phyloP scores from a whole-genome alignment of 2,797 vertebrate genomes.

The Erpetoichthys calabaricus region DNA sequence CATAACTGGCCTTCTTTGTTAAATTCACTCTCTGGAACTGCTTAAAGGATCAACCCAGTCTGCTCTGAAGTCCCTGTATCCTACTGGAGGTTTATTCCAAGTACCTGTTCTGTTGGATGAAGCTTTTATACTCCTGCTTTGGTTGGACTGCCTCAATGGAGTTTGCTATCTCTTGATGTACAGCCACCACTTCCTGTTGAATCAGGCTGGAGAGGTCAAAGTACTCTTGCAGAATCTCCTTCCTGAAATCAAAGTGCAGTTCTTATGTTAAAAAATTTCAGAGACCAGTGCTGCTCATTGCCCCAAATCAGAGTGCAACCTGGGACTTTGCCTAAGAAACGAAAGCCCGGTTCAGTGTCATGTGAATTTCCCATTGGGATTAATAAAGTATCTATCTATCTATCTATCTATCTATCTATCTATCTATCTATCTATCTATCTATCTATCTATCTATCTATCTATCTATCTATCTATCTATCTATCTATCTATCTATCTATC shows the following conservation, averaged over 20 bases:
- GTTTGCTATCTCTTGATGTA: conserved; percentile 63
- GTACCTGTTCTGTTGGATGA: conserved; percentile 73
- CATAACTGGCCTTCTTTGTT: neutral
- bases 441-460: too few relatives aligned
- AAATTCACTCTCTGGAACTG: neutral
- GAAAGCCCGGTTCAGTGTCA: neutral
- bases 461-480: too few relatives aligned
- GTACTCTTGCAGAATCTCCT: conserved; percentile 82
- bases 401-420: too few relatives aligned
- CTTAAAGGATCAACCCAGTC: too few relatives aligned
- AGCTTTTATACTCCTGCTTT: conserved; percentile 64
- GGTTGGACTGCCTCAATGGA: conserved; percentile 64
- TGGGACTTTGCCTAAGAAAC: neutral
- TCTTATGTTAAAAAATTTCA: neutral
- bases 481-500: too few relatives aligned
- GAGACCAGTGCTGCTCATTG: neutral
- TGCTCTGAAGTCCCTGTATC: too few relatives aligned
- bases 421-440: too few relatives aligned
- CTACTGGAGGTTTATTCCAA: too few relatives aligned
- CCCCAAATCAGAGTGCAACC: too few relatives aligned
- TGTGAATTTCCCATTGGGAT: too few relatives aligned
- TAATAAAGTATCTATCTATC: too few relatives aligned
- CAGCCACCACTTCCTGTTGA: conserved; percentile 62
- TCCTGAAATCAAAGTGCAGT: conserved; percentile 33
- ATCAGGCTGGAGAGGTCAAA: conserved; percentile 74